Conservation (phyloP, 2,888 invertebrate species). For the Ischnus inquisitorius region DNA sequence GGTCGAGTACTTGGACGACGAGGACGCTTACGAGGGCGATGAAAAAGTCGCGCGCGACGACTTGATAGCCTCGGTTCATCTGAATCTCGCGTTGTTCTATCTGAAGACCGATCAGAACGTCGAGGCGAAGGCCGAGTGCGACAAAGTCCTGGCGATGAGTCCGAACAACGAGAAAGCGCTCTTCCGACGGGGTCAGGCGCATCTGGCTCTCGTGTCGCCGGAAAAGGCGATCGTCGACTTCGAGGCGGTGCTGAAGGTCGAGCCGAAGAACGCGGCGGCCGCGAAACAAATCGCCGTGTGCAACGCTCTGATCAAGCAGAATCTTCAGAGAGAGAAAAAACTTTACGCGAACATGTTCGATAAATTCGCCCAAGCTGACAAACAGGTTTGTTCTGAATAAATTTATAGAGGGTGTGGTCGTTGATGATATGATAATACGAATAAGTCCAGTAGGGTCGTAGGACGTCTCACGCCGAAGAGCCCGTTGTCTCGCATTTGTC, state of each 20-base stretch:
- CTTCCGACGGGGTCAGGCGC: slow-evolving; percentile 95
- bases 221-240: slow-evolving; percentile 93
- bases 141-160: slow-evolving; percentile 92
- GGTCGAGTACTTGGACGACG: slow-evolving; percentile 87
- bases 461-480: background rate
- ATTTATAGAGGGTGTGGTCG: background rate
- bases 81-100: slow-evolving; percentile 94
- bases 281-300: slow-evolving; percentile 91
- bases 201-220: slow-evolving; percentile 91
- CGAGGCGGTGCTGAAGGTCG: slow-evolving; percentile 90
- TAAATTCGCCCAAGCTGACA: slow-evolving; percentile 94
- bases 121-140: slow-evolving; percentile 91
- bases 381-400: slow-evolving; percentile 85
- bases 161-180: slow-evolving; percentile 94
- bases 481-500: background rate
- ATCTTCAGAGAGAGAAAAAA: slow-evolving; percentile 93
- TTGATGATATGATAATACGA: background rate
- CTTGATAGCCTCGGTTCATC: slow-evolving; percentile 90
- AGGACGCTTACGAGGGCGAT: slow-evolving; percentile 83
- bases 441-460: background rate
- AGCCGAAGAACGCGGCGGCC: slow-evolving; percentile 96
- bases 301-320: slow-evolving; percentile 91
- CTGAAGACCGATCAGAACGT: slow-evolving; percentile 91
- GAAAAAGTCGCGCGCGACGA: slow-evolving; percentile 86
- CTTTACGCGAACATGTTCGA: slow-evolving; percentile 98